These are phyloP conservation scores for Apamea epomidion DNA, from an alignment of 2,888 invertebrate species.

Conservation along the genomic window DNA sequence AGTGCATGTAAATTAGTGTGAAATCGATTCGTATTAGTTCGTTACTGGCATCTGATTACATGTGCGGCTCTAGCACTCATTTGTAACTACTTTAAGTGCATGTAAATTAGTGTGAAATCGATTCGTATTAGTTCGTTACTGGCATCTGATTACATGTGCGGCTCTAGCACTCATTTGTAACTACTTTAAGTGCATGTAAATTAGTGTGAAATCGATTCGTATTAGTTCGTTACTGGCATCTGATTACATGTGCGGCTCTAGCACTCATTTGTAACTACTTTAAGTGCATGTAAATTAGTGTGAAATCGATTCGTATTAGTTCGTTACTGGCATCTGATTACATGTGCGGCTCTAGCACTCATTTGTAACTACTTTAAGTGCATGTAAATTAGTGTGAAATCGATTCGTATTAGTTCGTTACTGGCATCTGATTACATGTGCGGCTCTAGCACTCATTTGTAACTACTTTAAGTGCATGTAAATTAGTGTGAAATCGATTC, in stretches of 20 bases:
- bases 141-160: slow-evolving; percentile 56
- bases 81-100: slow-evolving; percentile 56
- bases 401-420: slow-evolving; percentile 58
- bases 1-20: slow-evolving; percentile 59
- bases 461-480: slow-evolving; percentile 58
- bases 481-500: slow-evolving; percentile 58
- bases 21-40: slow-evolving; percentile 60
- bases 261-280: slow-evolving; percentile 56
- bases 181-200: slow-evolving; percentile 60
- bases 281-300: slow-evolving; percentile 59
- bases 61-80: slow-evolving; percentile 53
- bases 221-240: slow-evolving; percentile 55
- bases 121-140: slow-evolving; percentile 58
- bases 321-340: slow-evolving; percentile 57
- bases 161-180: slow-evolving; percentile 56
- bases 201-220: slow-evolving; percentile 55
- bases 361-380: slow-evolving; percentile 57
- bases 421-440: slow-evolving; percentile 55
- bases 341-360: slow-evolving; percentile 53
- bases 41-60: slow-evolving; percentile 56
- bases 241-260: slow-evolving; percentile 59
- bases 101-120: slow-evolving; percentile 60
- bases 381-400: slow-evolving; percentile 61
- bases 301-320: slow-evolving; percentile 59
- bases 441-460: slow-evolving; percentile 56